Evolutionary conservation across 1,140 invertebrate species (phyloP), one percentile per base, ranked within the genome.

Genomic region (Diachasma alloeum): DNA sequence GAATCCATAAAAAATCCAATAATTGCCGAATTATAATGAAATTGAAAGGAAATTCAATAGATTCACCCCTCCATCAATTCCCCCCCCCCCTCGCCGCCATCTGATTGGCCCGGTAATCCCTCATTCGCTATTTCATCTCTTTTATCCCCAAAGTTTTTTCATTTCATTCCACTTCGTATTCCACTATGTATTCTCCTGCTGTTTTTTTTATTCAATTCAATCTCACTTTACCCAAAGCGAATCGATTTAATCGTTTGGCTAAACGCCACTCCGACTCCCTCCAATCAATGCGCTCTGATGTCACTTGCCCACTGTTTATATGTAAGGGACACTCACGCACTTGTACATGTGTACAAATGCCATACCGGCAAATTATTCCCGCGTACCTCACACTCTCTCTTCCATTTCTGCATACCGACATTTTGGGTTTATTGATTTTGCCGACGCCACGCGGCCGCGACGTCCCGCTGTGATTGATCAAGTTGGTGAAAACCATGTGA

Each of bases 231-330:
- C 13, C 22, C 24, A 17, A 72, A n/a, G 26, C 26, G 24, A 56
- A 72, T 72, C 44, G 70, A 72, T 53, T 53, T 56, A 72, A 72
- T 72, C 70, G 44, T 72, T n/a, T 31, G 24, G 31, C 46, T 59
- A 56, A 71, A 48, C 46, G 69, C 42, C 22, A 72, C 15, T 72
- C 36, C 26, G 22, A 72, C 53, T 56, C 9, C 48, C 24, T 36
- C 19, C 48, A 71, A 71, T 71, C 42, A 48, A 48, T 22, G 69
- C 39, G 69, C 39, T 48, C 15, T 71, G 39, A 24, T 71, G 39
- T 71, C 69, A 10, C 42, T 71, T n/a, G 48, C 13, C 11, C 48
- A 19, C 26, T 9, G 11, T n/a, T 15, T 72, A 53, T 37, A 56
- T 17, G 42, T 10, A 26, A 48, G 19, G n/a, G 19, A 6, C 13